Evolutionary conservation across 2,113 vertebrate genomes (phyloP).

Genomic region (Sapayoa aenigma): DNA sequence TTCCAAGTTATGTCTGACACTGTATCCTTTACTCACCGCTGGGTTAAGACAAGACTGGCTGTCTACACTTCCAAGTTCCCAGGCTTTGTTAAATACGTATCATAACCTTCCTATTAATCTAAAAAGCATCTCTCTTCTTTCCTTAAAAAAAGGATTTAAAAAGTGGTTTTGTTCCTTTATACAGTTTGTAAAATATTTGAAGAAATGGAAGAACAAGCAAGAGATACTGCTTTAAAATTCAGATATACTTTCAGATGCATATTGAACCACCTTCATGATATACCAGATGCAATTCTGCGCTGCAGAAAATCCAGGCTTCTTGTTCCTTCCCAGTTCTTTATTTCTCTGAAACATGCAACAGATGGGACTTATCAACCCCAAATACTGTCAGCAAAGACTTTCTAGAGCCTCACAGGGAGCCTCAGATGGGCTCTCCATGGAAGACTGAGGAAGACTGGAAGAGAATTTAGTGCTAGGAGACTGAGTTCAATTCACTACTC

Average conservation of each 20-base stretch:
- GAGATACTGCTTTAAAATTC: background rate
- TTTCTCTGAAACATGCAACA: background rate
- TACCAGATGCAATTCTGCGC: background rate
- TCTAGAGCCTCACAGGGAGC: background rate
- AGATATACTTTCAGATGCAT: background rate
- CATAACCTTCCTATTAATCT: background rate
- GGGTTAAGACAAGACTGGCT: slow-evolving; percentile 38
- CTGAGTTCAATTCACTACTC: background rate
- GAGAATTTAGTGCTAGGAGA: background rate
- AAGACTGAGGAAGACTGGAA: background rate
- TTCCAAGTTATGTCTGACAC: slow-evolving; percentile 26
- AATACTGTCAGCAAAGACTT: background rate
- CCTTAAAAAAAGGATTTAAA: background rate
- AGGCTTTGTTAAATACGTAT: slow-evolving; percentile 40
- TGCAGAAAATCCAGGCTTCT: background rate
- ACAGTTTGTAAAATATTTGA: background rate
- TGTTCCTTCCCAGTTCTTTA: background rate
- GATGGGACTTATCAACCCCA: background rate
- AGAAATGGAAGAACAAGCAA: background rate
- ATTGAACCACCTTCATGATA: background rate
- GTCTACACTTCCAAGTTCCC: slow-evolving; percentile 17
- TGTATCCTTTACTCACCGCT: background rate
- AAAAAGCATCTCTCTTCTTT: background rate
- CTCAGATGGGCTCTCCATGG: background rate
- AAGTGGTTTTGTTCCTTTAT: background rate